phyloP scores from a whole-genome alignment of 2,113 vertebrate genomes.

The Mionectes macconnelli region DNA sequence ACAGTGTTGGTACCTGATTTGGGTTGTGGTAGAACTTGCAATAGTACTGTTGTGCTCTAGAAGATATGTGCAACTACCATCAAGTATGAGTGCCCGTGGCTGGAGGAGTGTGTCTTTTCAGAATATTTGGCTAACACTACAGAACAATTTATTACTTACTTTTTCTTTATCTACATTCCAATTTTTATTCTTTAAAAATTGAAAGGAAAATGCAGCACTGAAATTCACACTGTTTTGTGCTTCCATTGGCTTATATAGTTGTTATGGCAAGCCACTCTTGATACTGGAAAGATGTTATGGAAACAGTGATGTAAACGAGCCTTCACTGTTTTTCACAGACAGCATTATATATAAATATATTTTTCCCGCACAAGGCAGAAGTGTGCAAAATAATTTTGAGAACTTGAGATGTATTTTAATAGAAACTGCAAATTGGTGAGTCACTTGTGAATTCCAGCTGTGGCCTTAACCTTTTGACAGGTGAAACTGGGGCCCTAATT shows the following conservation, averaged over 20 bases:
- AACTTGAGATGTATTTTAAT: background rate
- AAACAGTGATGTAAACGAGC: background rate
- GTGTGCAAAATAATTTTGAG: background rate
- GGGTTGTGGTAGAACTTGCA: background rate
- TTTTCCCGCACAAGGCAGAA: background rate
- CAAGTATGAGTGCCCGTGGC: fast-evolving
- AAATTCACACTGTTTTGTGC: background rate
- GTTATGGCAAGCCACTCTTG: background rate
- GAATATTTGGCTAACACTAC: background rate
- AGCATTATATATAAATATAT: background rate
- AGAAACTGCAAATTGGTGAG: background rate
- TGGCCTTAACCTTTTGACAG: background rate
- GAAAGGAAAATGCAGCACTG: background rate
- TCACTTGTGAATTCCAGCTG: background rate
- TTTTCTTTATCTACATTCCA: background rate
- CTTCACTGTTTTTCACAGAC: background rate
- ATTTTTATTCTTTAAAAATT: background rate
- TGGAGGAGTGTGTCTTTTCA: background rate
- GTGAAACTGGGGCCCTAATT: background rate
- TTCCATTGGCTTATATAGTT: background rate
- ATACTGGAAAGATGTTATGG: background rate
- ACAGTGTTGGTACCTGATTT: background rate
- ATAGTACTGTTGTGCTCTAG: background rate
- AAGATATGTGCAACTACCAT: background rate
- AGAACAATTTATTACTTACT: background rate